These are phyloP conservation scores for Alfaro cultratus DNA, from an alignment of 2,797 vertebrate species.

Conservation along the genomic window DNA sequence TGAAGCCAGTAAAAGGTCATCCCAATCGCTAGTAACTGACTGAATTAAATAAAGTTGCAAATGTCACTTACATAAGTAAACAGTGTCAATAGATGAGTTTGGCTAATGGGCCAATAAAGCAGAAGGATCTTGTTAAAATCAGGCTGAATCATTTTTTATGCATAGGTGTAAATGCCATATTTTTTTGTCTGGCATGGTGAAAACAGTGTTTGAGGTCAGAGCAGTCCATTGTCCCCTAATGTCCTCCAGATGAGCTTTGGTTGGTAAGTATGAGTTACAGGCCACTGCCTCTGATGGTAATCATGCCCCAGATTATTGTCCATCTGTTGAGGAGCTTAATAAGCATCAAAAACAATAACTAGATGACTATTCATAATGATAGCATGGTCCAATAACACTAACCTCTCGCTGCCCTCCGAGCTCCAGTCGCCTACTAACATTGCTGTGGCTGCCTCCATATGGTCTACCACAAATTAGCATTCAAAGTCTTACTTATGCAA, in stretches of 20 bases:
- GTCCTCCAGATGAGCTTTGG: slow-evolving; percentile 63
- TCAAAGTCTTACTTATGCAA: slow-evolving; percentile 30
- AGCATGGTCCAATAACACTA: slow-evolving; percentile 67
- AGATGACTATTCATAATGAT: slow-evolving; percentile 67
- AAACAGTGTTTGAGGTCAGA: slow-evolving; percentile 47
- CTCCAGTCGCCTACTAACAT: slow-evolving; percentile 69
- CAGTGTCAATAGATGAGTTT: slow-evolving; percentile 63
- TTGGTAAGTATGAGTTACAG: slow-evolving; percentile 76
- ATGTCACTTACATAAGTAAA: slow-evolving; percentile 82
- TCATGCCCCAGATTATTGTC: slow-evolving; percentile 76
- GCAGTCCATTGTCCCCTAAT: slow-evolving; percentile 57
- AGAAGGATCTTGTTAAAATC: slow-evolving; percentile 36
- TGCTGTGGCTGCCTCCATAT: slow-evolving; percentile 68
- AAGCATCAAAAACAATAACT: slow-evolving; percentile 77
- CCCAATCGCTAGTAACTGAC: slow-evolving; percentile 75
- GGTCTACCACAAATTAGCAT: slow-evolving; percentile 67
- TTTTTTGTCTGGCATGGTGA: slow-evolving; percentile 13
- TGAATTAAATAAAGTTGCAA: slow-evolving; percentile 83
- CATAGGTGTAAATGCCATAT: slow-evolving; percentile 11
- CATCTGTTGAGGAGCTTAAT: slow-evolving; percentile 81
- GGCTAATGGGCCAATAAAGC: slow-evolving; percentile 64
- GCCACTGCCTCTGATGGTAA: slow-evolving; percentile 68
- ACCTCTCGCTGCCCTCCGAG: slow-evolving; percentile 71
- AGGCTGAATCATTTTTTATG: slow-evolving; percentile 19
- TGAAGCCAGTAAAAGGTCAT: slow-evolving; percentile 78